phyloP scores from a whole-genome alignment of 1,140 invertebrate genomes.

The Tetraneura akinire region DNA sequence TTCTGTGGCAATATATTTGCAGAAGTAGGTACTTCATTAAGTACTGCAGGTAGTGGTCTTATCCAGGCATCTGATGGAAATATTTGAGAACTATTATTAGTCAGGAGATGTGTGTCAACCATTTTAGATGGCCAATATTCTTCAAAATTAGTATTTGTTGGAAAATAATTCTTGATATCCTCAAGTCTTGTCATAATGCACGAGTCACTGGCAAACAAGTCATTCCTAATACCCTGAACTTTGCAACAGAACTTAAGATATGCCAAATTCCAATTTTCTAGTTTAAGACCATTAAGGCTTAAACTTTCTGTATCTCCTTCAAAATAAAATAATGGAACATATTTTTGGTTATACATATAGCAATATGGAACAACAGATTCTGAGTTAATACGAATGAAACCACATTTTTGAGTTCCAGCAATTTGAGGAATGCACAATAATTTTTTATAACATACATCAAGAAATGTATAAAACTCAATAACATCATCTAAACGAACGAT shows the following conservation, averaged over 20 bases:
- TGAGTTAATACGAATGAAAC: conserved; percentile 90
- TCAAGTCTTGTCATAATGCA: conserved; percentile 72
- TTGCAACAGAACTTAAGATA: conserved; percentile 93
- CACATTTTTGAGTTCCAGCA: conserved; percentile 74
- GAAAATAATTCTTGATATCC: too few relatives aligned
- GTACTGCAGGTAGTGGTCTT: conserved; percentile 21
- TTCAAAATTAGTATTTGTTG: too few relatives aligned
- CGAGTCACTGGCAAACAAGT: conserved; percentile 84
- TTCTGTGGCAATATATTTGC: conserved; percentile 33
- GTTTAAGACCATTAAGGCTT: conserved; percentile 79
- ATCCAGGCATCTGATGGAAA: too few relatives aligned
- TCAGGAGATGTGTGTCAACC: too few relatives aligned
- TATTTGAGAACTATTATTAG: too few relatives aligned
- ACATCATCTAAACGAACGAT: conserved; percentile 85
- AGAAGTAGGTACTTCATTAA: conserved; percentile 40
- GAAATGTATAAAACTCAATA: conserved; percentile 85
- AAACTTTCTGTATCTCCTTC: conserved; percentile 88
- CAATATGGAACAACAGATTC: conserved; percentile 92
- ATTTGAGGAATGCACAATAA: conserved; percentile 66
- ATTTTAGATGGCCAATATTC: too few relatives aligned
- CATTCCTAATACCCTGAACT: conserved; percentile 83
- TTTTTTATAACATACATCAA: conserved; percentile 83
- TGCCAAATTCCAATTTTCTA: conserved; percentile 86
- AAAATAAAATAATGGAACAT: conserved; percentile 90
- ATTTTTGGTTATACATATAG: conserved; percentile 76